Evolutionary conservation across 2,888 invertebrate species (phyloP).

Genomic region (Synanthedon tipuliformis): DNA sequence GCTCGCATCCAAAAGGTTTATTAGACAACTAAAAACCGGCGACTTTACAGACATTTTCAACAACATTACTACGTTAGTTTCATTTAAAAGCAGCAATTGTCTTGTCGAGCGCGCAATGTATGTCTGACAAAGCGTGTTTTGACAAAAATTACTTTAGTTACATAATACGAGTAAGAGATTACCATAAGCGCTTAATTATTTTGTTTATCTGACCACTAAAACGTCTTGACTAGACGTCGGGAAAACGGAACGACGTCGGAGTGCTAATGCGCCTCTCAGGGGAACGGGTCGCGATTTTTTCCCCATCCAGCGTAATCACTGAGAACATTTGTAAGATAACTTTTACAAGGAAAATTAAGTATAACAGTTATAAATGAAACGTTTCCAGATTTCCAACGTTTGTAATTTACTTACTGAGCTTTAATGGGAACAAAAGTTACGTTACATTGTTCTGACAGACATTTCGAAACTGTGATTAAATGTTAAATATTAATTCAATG

Average conservation of each 20-base stretch:
- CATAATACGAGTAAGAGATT: constrained; percentile 15
- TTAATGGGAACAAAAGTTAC: background rate
- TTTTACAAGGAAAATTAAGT: background rate
- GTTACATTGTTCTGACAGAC: background rate
- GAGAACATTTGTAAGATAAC: background rate
- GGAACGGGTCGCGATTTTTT: background rate
- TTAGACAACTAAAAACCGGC: background rate
- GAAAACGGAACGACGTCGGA: constrained; percentile 25
- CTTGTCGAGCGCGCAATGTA: background rate
- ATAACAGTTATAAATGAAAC: background rate
- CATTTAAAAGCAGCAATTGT: background rate
- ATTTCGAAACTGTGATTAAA: background rate
- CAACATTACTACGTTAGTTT: background rate
- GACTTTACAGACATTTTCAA: background rate
- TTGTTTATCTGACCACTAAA: constrained; percentile 61
- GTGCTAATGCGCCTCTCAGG: constrained; percentile 2
- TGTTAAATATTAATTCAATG: too few species aligned
- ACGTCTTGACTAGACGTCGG: constrained; percentile 29
- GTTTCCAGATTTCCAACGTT: background rate
- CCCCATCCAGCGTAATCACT: background rate
- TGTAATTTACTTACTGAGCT: background rate
- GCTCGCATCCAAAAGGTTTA: constrained; percentile 4
- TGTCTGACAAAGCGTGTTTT: background rate
- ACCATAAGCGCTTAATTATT: constrained; percentile 57
- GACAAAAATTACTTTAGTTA: background rate